Evolutionary conservation across 1,140 invertebrate genomes (phyloP), one percentile per base, ranked within the genome.

Genomic region (Polypedilum vanderplanki): DNA sequence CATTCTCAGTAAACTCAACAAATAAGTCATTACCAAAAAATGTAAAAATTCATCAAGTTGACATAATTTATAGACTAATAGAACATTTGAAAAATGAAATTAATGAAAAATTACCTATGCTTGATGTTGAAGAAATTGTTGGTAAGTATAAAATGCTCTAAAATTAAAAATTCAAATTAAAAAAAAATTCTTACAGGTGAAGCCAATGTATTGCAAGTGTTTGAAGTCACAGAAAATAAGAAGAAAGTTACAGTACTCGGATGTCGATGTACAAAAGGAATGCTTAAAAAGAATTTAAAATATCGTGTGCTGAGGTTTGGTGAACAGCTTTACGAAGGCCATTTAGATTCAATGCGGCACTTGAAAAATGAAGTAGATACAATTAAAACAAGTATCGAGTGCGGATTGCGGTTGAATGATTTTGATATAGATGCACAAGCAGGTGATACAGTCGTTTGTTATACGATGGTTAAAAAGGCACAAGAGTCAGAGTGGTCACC

Each of bases 11-110:
- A 22, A 84, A 86, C 7, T 82, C 86, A 74, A 80, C 84, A 3
- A 82, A 80, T 67, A 18, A 65, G 1, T 77, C 78, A 9, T 20
- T 67, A 0, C 70, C 78, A n/a, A 85, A 84, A 18, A 82, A 85
- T 12, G 85, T 96, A 15, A 70, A 79, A 1, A 84, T 98, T 70
- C 89, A 87, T 78, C 77, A 85, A 46, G 88, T 89, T 81, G 97
- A 96, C 83, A 87, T 98, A 9, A 98, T 98, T 77, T 98, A 98
- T 83, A 91, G 91, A 78, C 83, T 98, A 64, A 87, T 98, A 9
- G 95, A 98, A 80, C 91, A 96, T 83, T 79, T 98, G 0, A 94
- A 94, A 80, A 84, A 88, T 74, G 90, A 95, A 83, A 88, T 98
- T 18, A 91, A 86, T 78, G 84, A 81, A n/a, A 84, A 86, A 79